phyloP scores from a whole-genome alignment of 2,888 invertebrate genomes.

The Octonoba sinensis region DNA sequence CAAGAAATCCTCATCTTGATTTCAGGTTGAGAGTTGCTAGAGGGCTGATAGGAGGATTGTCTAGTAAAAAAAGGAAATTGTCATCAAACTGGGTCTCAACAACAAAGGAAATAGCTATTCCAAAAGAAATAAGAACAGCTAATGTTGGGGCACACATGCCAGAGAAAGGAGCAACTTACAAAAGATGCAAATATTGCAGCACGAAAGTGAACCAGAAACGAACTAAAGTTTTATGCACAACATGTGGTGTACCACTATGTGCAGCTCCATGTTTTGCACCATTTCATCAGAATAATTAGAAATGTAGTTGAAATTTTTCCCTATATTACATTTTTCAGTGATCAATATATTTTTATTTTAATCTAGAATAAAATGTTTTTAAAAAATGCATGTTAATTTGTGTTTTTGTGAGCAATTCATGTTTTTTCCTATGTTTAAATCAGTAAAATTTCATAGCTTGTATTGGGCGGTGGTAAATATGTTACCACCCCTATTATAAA shows the following conservation, averaged over 20 bases:
- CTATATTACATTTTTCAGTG: constrained; percentile 5
- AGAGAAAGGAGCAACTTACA: constrained; percentile 3
- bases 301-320: too few relatives aligned
- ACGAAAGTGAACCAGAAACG: too few relatives aligned
- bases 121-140: constrained; percentile 16
- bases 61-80: constrained; percentile 20
- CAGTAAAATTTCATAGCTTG: constrained; percentile 6
- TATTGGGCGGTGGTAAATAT: constrained; percentile 20
- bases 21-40: constrained; percentile 13
- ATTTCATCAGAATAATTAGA: too few relatives aligned
- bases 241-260: constrained; percentile 17
- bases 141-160: constrained; percentile 26
- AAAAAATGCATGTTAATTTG: too few relatives aligned
- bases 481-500: constrained; percentile 24
- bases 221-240: not conserved
- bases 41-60: constrained; percentile 6
- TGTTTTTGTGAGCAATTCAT: not conserved
- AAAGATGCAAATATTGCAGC: too few relatives aligned
- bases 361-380: too few relatives aligned
- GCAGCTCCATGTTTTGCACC: constrained; percentile 5
- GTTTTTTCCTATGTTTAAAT: not conserved
- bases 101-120: not conserved
- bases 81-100: constrained; percentile 8
- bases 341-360: too few relatives aligned
- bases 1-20: constrained; percentile 12